Percentiles rank a stretch among this genome's conserved stretches.
Evolutionary conservation across 2,113 vertebrate genomes (phyloP).

Genomic region (Gadus chalcogrammus): DNA sequence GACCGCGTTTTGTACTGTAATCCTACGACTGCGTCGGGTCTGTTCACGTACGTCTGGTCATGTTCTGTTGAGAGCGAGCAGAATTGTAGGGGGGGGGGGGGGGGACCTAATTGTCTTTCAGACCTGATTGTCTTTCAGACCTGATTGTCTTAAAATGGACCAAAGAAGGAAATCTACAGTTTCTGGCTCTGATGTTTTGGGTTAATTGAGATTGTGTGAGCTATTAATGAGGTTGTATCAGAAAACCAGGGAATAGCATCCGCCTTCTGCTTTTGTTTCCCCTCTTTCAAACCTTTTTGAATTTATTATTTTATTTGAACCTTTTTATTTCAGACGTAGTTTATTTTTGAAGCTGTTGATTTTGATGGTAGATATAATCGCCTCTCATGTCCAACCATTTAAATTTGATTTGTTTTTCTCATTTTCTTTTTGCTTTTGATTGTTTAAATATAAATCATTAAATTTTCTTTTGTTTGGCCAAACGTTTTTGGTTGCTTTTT

Average conservation of each 20-base stretch:
- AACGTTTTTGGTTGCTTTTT: constrained; percentile 92
- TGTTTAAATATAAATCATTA: constrained; percentile 94
- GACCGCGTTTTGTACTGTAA: no score
- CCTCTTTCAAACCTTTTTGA: constrained; percentile 21
- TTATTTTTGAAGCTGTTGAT: neutral
- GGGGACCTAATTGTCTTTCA: constrained; percentile 38
- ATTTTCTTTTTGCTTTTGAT: constrained; percentile 80
- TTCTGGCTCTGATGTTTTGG: neutral
- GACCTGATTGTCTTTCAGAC: constrained; percentile 34
- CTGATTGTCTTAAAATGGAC: constrained; percentile 75
- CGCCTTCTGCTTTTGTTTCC: constrained; percentile 13
- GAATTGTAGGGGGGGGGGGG: constrained; percentile 23
- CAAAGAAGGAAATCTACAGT: constrained; percentile 78
- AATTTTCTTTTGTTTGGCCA: constrained; percentile 98
- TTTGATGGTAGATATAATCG: neutral
- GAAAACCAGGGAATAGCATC: constrained; percentile 24
- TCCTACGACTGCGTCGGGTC: no score
- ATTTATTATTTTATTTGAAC: constrained; percentile 28
- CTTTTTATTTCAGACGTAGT: constrained; percentile 1
- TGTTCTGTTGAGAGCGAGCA: constrained; percentile 8
- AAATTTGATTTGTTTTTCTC: constrained; percentile 81
- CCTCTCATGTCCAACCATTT: constrained; percentile 49
- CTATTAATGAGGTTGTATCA: constrained; percentile 43
- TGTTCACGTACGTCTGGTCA: neutral
- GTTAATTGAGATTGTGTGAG: constrained; percentile 42